Evolutionary conservation across 2,797 vertebrate species (phyloP).

Genomic region (Anguilla anguilla): DNA sequence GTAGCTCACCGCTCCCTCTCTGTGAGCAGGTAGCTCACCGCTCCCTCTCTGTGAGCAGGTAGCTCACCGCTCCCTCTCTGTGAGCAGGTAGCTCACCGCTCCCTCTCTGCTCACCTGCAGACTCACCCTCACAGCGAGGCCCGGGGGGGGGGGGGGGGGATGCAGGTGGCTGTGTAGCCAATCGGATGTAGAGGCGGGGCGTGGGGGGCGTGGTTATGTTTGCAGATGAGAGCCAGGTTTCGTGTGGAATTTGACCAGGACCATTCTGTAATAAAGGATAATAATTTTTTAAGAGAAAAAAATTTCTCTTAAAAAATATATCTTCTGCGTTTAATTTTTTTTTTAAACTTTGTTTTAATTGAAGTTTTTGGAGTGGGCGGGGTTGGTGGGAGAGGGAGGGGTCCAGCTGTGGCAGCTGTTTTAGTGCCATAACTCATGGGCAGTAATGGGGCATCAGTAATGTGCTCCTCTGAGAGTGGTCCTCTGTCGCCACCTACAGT

Average conservation of each 20-base stretch:
- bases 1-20: too few relatives aligned
- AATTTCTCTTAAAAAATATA: slow-evolving; percentile 61
- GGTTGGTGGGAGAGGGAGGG: slow-evolving; percentile 27
- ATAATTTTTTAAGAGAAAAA: too few relatives aligned
- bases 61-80: too few relatives aligned
- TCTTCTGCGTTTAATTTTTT: slow-evolving; percentile 49
- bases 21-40: too few relatives aligned
- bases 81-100: too few relatives aligned
- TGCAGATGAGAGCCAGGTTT: not conserved
- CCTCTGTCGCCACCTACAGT: slow-evolving; percentile 68
- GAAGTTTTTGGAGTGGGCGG: slow-evolving; percentile 57
- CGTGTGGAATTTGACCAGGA: not conserved
- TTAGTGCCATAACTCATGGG: too few relatives aligned
- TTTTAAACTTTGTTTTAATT: slow-evolving; percentile 60
- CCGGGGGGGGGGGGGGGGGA: not conserved
- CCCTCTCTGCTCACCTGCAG: too few relatives aligned
- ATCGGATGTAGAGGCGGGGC: not conserved
- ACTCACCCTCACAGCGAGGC: not conserved
- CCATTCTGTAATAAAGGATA: slow-evolving; percentile 63
- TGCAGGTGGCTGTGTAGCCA: not conserved
- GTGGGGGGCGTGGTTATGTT: not conserved
- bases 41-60: too few relatives aligned
- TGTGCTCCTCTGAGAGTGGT: slow-evolving; percentile 15
- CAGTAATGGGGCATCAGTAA: too few relatives aligned
- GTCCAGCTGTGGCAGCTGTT: not conserved